Base-by-base conservation (phyloP, 37 sponge, comb jelly and placozoan genomes). In the Chondrilla cf. caribensis region DNA sequence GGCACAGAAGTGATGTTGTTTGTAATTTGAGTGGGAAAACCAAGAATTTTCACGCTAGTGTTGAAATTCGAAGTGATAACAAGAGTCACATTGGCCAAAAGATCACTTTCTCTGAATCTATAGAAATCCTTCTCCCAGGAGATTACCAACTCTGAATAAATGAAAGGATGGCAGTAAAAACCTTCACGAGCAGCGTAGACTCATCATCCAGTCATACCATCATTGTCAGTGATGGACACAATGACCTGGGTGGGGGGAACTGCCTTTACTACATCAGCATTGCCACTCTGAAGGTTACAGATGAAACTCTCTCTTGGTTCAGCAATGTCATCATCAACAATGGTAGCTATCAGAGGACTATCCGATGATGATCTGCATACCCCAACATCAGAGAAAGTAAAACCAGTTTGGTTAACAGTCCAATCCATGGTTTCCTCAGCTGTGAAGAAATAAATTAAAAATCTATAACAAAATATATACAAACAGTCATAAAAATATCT, bases 261-360 rank as follows among this genome's bases (percentile, higher is more conserved):
- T 3, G 35, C 68, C 32, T 29, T 28, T 33, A 67, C 29, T 17
- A 18, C 35, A 67, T 67, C 68, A 7, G 32, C 68, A 67, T 8
- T 29, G 35, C 68, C 68, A 33, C 32, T 33, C 35, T 67, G 68
- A 29, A 67, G 68, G 35, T 28, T 26, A 4, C 68, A 67, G 32
- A 67, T 67, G 35, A 67, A 67, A 2, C 35, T 33, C 68, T 67
- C 35, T 6, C 68, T 29, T 29, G 35, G 32, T 67, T 67, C 68
- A 67, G 68, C 68, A 67, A 67, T 29, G 4, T 67, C 35, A 67
- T 67, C 68, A 67, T 67, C 35, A 33, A 67, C 35, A 33, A 67
- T 67, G 9, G 11, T 11, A 47, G 51, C 51, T 47, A 11, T 47
- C 51, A 47, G 51, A 47, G 51, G 51, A 14, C 6, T 11, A 47